A percentile compares a stretch with the other conserved stretches of the same genome.
Evolutionary conservation across 2,797 vertebrate genomes (phyloP).

Genomic region (Sebastes oblongus): DNA sequence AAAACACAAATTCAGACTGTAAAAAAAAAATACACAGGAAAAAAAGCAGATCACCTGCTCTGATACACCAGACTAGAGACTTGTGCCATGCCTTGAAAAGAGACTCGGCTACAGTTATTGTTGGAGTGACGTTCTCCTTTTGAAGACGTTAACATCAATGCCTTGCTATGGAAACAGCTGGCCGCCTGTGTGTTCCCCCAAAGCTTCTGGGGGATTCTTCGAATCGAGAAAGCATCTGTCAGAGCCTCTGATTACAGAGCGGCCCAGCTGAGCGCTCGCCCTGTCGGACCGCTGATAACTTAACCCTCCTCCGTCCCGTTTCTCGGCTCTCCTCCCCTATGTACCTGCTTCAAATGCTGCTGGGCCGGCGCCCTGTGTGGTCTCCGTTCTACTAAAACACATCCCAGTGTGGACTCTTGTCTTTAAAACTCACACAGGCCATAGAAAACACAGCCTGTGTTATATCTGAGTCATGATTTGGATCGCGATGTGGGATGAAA

Average conservation of each 20-base stretch:
- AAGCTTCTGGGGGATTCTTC: conserved; percentile 60
- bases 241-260: conserved; percentile 64
- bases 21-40: not conserved
- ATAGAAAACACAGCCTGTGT: conserved; percentile 55
- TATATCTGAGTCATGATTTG: conserved; percentile 64
- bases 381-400: conserved; percentile 65
- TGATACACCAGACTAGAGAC: conserved; percentile 4
- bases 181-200: conserved; percentile 54
- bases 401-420: conserved; percentile 63
- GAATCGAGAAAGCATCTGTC: conserved; percentile 80
- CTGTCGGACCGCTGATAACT: conserved; percentile 70
- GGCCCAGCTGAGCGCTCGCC: conserved; percentile 47
- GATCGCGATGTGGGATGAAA: conserved; percentile 32
- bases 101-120: conserved; percentile 46
- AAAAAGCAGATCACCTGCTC: conserved; percentile 27
- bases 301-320: conserved; percentile 57
- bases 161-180: conserved; percentile 50
- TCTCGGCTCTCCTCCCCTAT: conserved; percentile 5
- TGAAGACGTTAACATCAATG: conserved; percentile 55
- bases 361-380: conserved; percentile 74
- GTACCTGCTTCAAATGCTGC: conserved; percentile 70
- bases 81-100: conserved; percentile 22
- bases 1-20: not conserved
- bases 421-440: conserved; percentile 57
- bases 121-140: conserved; percentile 49